phyloP scores from a whole-genome alignment of 2,888 invertebrate genomes.

The Icerya purchasi region DNA sequence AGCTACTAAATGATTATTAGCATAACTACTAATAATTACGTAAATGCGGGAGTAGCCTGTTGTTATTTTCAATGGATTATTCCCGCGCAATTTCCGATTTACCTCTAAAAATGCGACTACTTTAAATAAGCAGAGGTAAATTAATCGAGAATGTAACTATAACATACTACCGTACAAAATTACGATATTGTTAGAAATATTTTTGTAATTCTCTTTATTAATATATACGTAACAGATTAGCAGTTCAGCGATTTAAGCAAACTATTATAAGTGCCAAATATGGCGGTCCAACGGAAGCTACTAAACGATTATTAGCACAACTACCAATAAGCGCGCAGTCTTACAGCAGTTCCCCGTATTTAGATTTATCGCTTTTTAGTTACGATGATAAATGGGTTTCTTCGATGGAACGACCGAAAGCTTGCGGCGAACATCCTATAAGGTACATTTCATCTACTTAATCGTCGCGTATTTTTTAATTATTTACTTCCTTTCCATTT shows the following conservation, averaged over 20 bases:
- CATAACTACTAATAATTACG: slow-evolving; percentile 80
- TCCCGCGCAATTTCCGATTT: too few species aligned
- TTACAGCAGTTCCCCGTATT: slow-evolving; percentile 76
- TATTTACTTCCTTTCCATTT: too few species aligned
- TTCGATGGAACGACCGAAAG: slow-evolving; percentile 83
- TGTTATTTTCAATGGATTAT: too few species aligned
- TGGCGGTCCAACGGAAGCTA: slow-evolving; percentile 76
- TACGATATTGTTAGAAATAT: not conserved
- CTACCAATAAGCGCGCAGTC: slow-evolving; percentile 88
- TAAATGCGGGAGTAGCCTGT: too few species aligned
- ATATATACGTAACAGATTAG: slow-evolving; percentile 10
- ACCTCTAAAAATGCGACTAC: too few species aligned
- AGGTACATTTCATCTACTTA: slow-evolving; percentile 43
- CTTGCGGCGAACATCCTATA: slow-evolving; percentile 79
- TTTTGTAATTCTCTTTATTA: too few species aligned
- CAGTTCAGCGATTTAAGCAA: slow-evolving; percentile 50
- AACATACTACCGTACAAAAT: not conserved
- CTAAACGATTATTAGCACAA: slow-evolving; percentile 68
- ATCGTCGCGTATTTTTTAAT: too few species aligned
- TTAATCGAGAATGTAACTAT: too few species aligned
- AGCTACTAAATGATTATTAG: slow-evolving; percentile 68
- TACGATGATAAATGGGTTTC: slow-evolving; percentile 94
- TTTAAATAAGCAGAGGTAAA: too few species aligned
- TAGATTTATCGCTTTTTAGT: slow-evolving; percentile 74
- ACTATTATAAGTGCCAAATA: slow-evolving; percentile 73